Evolutionary conservation across 2,888 invertebrate genomes (phyloP), one percentile per base, ranked within the genome.

Genomic region (Lithophane socia): DNA sequence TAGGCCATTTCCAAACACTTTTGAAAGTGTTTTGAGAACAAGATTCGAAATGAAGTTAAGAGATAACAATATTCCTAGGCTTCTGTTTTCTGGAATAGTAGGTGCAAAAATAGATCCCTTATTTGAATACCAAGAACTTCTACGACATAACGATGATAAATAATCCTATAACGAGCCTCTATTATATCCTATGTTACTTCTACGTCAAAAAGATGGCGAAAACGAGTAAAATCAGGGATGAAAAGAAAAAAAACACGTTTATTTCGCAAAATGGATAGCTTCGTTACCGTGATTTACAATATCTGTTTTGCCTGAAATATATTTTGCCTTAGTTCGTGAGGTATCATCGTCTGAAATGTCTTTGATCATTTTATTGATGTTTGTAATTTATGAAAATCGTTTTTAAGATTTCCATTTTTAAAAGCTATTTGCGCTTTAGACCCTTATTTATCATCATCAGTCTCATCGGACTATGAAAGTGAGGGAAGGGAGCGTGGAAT

Each of bases 261-360:
- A 86, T 85, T 86, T 82, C 75, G 73, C 83, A 87, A 79, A 90
- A 92, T 87, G 85, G 86, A 93, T 92, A 87, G 87, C 87, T 92
- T 92, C 90, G 91, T 93, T 92, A 92, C 85, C 56, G 86, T 92
- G 93, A 93, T 93, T 92, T 92, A 93, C 88, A 89, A 86, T 91
- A 90, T 89, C 88, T 89, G 81, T 88, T 86, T 87, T 83, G 83
- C 77, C 83, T 86, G 87, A 84, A 87, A 88, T 85, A 86, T 88
- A 78, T 86, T 87, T 84, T 84, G 75, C 44, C 67, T 70, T 72
- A 82, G 76, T 76, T 83, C 37, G 60, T 68, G 74, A 79, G 76
- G 74, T 77, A 37, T 5, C 0, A 60, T 68, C 60, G 54, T 58
- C 64, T 74, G 54, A 66, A 72, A 77, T 68, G 42, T 72, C 58